Percentiles rank a stretch among this genome's conserved stretches.
phyloP scores from a whole-genome alignment of 1,140 invertebrate species.

The Drosophila pachea region DNA sequence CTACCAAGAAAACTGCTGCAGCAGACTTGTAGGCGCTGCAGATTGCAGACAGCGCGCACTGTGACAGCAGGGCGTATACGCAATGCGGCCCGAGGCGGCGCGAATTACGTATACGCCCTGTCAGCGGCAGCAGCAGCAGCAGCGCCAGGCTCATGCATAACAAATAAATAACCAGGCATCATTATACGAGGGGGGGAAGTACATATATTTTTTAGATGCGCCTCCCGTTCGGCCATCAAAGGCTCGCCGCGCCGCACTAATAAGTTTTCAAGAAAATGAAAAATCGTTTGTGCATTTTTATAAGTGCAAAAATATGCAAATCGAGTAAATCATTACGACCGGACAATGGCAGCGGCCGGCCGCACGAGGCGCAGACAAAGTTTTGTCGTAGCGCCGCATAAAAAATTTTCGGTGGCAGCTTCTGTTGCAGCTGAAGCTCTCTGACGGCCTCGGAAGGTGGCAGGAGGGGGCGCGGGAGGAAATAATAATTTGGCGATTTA shows the following conservation, averaged over 20 bases:
- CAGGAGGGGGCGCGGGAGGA: constrained; percentile 28
- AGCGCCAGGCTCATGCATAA: constrained; percentile 55
- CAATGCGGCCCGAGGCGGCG: constrained; percentile 25
- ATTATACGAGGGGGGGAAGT: constrained; percentile 39
- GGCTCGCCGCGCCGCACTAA: constrained; percentile 63
- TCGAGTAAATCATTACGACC: constrained; percentile 74
- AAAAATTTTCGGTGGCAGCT: constrained; percentile 35
- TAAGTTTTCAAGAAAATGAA: constrained; percentile 76
- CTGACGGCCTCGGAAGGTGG: background rate
- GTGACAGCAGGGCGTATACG: constrained; percentile 66
- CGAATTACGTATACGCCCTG: constrained; percentile 59
- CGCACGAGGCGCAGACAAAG: constrained; percentile 57
- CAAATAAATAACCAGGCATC: constrained; percentile 70
- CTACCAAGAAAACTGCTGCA: constrained; percentile 53
- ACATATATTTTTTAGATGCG: constrained; percentile 13
- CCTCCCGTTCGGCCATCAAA: constrained; percentile 42
- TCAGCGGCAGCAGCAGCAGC: background rate
- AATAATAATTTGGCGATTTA: constrained; percentile 76
- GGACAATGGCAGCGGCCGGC: constrained; percentile 44
- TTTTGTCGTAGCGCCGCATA: constrained; percentile 51
- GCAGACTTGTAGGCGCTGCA: constrained; percentile 73
- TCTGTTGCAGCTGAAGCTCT: constrained; percentile 17
- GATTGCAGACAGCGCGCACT: constrained; percentile 55
- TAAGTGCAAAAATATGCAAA: constrained; percentile 78
- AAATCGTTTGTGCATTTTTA: constrained; percentile 78